These are phyloP conservation scores for Poeciliopsis turneri DNA, from an alignment of 2,797 vertebrate species.

Conservation along the genomic window DNA sequence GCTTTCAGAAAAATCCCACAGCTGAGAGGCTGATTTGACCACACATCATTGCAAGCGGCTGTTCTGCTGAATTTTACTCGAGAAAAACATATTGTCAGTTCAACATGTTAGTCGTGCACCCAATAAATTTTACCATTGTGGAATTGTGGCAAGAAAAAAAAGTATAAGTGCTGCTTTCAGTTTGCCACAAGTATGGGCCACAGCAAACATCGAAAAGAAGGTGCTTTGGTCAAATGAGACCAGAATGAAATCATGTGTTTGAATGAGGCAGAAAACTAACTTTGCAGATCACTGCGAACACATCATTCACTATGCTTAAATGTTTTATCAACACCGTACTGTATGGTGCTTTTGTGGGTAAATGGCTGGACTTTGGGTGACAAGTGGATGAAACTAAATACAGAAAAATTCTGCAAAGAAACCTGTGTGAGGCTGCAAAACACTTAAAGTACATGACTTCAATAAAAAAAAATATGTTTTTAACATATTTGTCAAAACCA, in stretches of 20 bases:
- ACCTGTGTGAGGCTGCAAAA: background rate
- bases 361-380: background rate
- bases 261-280: background rate
- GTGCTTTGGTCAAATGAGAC: background rate
- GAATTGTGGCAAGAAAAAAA: background rate
- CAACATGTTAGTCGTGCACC: background rate
- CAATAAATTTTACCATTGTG: background rate
- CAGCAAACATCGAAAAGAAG: background rate
- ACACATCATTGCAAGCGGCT: slow-evolving; percentile 15
- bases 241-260: background rate
- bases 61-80: slow-evolving; percentile 33
- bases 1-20: slow-evolving; percentile 35
- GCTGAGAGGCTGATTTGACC: slow-evolving; percentile 10
- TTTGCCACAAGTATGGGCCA: background rate
- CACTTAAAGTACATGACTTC: background rate
- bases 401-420: background rate
- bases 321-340: background rate
- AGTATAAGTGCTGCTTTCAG: background rate
- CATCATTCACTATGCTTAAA: background rate
- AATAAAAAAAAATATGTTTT: no score
- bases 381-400: background rate
- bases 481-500: no score
- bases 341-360: background rate
- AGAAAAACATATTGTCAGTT: slow-evolving; percentile 14
- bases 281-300: background rate